These are phyloP conservation scores for Nomada flava DNA, from an alignment of 2,888 invertebrate species.

Conservation along the genomic window DNA sequence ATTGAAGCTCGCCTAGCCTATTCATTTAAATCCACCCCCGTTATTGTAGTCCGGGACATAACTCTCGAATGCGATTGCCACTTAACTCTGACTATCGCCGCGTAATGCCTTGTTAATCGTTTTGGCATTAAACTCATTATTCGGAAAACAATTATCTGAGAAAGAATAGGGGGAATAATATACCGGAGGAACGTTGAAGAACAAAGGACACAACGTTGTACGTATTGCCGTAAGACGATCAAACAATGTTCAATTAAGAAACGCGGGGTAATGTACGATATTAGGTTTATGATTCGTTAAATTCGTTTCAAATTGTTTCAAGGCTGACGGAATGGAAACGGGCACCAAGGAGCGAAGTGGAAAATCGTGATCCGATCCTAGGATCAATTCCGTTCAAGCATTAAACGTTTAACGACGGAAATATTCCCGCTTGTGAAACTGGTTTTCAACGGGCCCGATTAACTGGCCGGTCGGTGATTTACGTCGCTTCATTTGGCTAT, in stretches of 20 bases:
- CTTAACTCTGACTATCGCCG: not conserved
- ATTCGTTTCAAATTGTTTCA: not conserved
- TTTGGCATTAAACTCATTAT: not conserved
- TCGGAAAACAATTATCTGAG: not conserved
- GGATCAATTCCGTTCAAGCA: slow-evolving; percentile 12
- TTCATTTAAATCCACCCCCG: not conserved
- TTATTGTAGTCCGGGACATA: not conserved
- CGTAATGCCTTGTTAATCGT: not conserved
- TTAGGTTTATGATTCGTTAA: too few relatives aligned
- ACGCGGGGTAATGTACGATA: too few relatives aligned
- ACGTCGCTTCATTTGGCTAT: slow-evolving; percentile 61
- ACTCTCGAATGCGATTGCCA: not conserved
- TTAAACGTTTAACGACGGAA: slow-evolving; percentile 37
- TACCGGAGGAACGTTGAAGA: too few relatives aligned
- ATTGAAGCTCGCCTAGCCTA: not conserved
- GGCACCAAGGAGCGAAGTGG: not conserved
- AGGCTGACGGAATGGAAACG: not conserved
- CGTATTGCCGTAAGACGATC: too few relatives aligned
- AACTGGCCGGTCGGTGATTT: slow-evolving; percentile 56
- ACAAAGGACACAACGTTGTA: too few relatives aligned
- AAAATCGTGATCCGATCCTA: slow-evolving; percentile 8
- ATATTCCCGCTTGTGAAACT: slow-evolving; percentile 49
- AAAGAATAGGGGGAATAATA: too few relatives aligned
- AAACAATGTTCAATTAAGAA: too few relatives aligned
- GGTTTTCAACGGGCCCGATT: slow-evolving; percentile 64